These are phyloP conservation scores for Sarcophaga caerulescens DNA, from an alignment of 2,888 invertebrate species.

Conservation along the genomic window DNA sequence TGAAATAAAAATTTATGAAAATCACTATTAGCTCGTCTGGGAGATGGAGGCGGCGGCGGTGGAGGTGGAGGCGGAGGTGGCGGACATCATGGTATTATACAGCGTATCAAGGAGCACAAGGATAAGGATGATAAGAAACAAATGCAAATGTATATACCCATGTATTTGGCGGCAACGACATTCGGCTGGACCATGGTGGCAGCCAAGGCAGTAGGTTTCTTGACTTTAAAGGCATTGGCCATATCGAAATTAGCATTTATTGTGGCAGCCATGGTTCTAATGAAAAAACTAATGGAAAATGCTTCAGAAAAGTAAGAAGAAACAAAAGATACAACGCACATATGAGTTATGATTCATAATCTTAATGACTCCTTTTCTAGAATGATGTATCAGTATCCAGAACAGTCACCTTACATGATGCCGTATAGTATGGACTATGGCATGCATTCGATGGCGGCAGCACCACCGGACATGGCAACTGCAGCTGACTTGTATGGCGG, in stretches of 20 bases:
- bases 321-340: neutral
- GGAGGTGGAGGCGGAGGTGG: constrained; percentile 68
- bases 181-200: constrained; percentile 85
- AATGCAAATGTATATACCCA: constrained; percentile 85
- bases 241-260: constrained; percentile 86
- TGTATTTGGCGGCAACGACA: constrained; percentile 87
- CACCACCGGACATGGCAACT: constrained; percentile 74
- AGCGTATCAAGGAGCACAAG: constrained; percentile 71
- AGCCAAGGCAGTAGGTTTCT: constrained; percentile 84
- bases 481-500: constrained; percentile 78
- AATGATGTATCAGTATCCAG: constrained; percentile 80
- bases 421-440: constrained; percentile 81
- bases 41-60: constrained; percentile 68
- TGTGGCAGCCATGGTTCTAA: constrained; percentile 84
- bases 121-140: constrained; percentile 83
- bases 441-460: constrained; percentile 73
- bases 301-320: constrained; percentile 80
- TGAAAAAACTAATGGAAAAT: constrained; percentile 85
- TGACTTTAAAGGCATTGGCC: constrained; percentile 87
- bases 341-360: neutral
- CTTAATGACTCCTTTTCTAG: constrained; percentile 66
- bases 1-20: constrained; percentile 8
- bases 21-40: constrained; percentile 50
- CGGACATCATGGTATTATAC: constrained; percentile 75
- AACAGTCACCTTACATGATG: constrained; percentile 80